Evolutionary conservation across 2,888 invertebrate species (phyloP), one percentile per base, ranked within the genome.

Genomic region (Parochlus steinenii): DNA sequence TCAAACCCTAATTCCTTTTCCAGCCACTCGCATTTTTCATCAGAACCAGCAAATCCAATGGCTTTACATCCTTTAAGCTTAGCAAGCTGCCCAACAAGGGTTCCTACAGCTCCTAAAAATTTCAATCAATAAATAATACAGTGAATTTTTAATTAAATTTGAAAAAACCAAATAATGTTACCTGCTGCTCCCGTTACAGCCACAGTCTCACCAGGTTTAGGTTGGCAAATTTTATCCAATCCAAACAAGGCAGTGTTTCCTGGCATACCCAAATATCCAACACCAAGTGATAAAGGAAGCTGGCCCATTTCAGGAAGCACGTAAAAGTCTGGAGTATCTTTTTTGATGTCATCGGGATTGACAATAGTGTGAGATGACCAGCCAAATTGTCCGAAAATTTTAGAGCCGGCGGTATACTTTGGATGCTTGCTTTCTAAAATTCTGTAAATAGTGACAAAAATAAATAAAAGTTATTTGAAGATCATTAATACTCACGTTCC

Each of bases 21-120:
- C 17, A 77, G 52, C 74, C 74, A 79, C 43, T 67, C 57, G 42
- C 72, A 71, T 59, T 81, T 80, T 15, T 67, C 70, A 42, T 76
- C 69, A 4, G 69, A 63, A 2, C 79, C 78, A 11, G 76, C 70
- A 44, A 74, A 67, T 3, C 77, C 80, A 43, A 80, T 70, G 1
- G 77, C 77, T 37, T 54, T 63, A 45, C 75, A 70, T n/a, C 71
- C 73, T 50, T 70, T 62, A 38, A 75, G 66, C 54, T 77, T 79
- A 2, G 71, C 80, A 41, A 81, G 74, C 56, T 80, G 80, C 11
- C 79, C 79, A 3, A 77, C 79, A 26, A 71, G 63, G 40, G 67
- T 71, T 14, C 80, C 81, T 4, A 80, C 77, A 7, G 77, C 78
- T 4, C 61, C 4, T 40, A 33, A 71, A 73, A 78, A 20, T 63